Conservation (phyloP, 2,113 vertebrate species). For the Ceyx margarethae region DNA sequence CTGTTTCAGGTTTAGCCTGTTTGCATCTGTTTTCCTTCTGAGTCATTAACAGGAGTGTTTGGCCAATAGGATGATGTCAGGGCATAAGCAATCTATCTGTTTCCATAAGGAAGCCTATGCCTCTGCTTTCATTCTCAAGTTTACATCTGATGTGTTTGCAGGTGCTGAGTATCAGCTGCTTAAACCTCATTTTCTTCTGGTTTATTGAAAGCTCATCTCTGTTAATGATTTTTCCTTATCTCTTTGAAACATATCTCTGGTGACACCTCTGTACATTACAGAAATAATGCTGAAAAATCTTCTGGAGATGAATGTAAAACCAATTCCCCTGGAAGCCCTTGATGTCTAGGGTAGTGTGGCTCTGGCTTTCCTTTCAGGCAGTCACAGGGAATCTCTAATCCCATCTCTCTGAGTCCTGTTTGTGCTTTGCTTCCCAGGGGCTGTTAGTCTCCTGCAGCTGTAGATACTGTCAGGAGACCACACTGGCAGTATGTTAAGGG, state of each 20-base stretch:
- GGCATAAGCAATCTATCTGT: not conserved
- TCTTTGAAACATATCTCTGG: not conserved
- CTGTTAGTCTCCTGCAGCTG: not conserved
- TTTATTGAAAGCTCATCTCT: not conserved
- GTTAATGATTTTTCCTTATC: not conserved
- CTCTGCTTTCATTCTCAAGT: not conserved
- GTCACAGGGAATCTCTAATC: not conserved
- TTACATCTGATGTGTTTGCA: not conserved
- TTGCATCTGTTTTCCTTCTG: not conserved
- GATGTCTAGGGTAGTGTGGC: not conserved
- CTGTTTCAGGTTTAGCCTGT: constrained; percentile 37
- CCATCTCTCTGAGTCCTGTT: not conserved
- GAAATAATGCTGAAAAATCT: not conserved
- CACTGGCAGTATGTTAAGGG: not conserved
- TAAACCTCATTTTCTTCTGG: not conserved
- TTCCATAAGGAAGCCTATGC: not conserved
- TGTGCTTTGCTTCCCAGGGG: not conserved
- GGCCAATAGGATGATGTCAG: constrained; percentile 25
- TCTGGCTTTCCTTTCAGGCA: not conserved
- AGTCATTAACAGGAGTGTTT: constrained; percentile 7
- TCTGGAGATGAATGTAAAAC: not conserved
- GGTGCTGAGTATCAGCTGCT: not conserved
- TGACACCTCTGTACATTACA: not conserved
- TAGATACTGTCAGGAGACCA: not conserved
- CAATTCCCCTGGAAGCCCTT: not conserved